Evolutionary conservation across 2,113 vertebrate genomes (phyloP).

Genomic region (Ctenomys sociabilis): DNA sequence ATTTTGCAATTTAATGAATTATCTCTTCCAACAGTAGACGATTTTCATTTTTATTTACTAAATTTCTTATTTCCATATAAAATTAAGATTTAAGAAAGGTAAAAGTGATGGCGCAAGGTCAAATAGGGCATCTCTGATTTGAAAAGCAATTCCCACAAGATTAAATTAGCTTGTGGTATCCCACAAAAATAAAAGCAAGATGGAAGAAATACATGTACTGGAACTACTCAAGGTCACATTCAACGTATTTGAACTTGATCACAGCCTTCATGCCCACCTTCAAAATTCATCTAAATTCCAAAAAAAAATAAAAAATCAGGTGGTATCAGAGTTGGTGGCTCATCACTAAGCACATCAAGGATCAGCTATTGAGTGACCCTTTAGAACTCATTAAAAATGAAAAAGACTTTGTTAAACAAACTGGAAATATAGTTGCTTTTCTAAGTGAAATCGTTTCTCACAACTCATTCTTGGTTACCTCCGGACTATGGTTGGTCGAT

Average conservation of each 20-base stretch:
- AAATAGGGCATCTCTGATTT: slow-evolving; percentile 49
- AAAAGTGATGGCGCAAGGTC: slow-evolving; percentile 43
- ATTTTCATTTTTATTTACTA: slow-evolving; percentile 5
- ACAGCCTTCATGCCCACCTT: not conserved
- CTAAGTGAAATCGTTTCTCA: slow-evolving; percentile 40
- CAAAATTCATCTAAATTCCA: slow-evolving; percentile 35
- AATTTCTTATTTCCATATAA: not conserved
- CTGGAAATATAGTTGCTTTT: slow-evolving; percentile 56
- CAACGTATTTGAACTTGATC: slow-evolving; percentile 30
- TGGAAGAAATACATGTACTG: not conserved
- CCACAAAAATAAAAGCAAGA: slow-evolving; percentile 54
- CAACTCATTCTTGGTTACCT: slow-evolving; percentile 66
- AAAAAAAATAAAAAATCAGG: not conserved
- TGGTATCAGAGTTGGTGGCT: slow-evolving; percentile 8
- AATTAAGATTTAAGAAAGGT: slow-evolving; percentile 34
- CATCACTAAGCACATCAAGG: slow-evolving; percentile 21
- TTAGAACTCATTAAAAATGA: slow-evolving; percentile 69
- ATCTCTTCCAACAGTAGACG: not conserved
- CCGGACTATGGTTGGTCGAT: slow-evolving; percentile 46
- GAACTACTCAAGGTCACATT: slow-evolving; percentile 33
- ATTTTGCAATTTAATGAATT: slow-evolving; percentile 14
- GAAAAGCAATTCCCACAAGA: slow-evolving; percentile 26
- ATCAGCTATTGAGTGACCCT: not conserved
- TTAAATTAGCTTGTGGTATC: slow-evolving; percentile 73
- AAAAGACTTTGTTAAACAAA: slow-evolving; percentile 48